Evolutionary conservation across 2,797 vertebrate species (phyloP).

Genomic region (Ceyx erithaca): DNA sequence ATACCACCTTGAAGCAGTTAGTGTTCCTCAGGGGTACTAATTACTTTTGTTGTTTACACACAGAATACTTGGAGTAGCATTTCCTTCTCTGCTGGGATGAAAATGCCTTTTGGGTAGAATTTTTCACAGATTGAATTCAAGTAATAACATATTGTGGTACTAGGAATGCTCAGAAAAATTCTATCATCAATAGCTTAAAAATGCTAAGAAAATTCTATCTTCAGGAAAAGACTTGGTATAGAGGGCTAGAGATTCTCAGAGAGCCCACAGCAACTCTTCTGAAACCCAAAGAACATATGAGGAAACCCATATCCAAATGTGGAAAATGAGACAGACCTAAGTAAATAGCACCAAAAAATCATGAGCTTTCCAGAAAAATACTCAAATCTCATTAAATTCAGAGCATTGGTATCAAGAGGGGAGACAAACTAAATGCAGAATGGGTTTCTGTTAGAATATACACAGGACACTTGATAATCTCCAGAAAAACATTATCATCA

Average conservation of each 20-base stretch:
- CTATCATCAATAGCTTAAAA: neutral
- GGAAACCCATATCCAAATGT: neutral
- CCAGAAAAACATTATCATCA: neutral
- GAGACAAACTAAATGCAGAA: neutral
- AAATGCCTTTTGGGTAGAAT: neutral
- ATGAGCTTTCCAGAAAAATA: neutral
- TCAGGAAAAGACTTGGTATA: neutral
- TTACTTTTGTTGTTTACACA: neutral
- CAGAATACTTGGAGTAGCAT: neutral
- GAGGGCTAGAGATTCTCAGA: neutral
- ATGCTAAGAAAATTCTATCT: neutral
- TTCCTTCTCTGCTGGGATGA: neutral
- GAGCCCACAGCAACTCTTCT: neutral
- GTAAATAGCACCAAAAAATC: neutral
- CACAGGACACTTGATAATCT: neutral
- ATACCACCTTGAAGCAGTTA: neutral
- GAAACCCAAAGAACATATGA: neutral
- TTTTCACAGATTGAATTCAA: neutral
- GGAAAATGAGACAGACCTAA: fast-evolving
- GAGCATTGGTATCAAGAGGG: neutral
- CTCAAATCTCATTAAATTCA: neutral
- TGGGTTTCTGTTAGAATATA: neutral
- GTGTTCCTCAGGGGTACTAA: no score
- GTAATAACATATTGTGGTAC: neutral
- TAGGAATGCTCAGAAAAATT: neutral